Conservation (phyloP, 2,888 invertebrate genomes). For the Ditula angustiorana region DNA sequence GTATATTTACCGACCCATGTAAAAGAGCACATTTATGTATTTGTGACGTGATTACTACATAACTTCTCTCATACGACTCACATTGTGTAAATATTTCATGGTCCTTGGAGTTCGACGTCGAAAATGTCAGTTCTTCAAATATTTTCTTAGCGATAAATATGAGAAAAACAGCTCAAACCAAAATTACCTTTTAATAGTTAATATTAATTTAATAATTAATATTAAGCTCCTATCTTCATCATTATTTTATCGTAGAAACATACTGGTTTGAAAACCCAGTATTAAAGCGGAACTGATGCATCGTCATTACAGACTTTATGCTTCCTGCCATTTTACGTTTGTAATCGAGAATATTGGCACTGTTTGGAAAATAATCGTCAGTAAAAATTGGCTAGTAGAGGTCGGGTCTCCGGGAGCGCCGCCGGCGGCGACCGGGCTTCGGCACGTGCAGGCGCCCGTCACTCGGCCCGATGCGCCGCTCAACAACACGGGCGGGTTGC, state of each 20-base stretch:
- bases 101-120: conserved; percentile 8
- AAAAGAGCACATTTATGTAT: not conserved
- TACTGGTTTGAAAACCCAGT: not conserved
- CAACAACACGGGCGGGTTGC: conserved; percentile 90
- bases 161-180: not conserved
- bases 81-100: conserved; percentile 41
- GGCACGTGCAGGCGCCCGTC: conserved; percentile 92
- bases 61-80: conserved; percentile 10
- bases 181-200: not conserved
- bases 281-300: conserved; percentile 1
- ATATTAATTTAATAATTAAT: no score
- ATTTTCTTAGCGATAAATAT: no score
- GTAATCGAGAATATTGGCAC: not conserved
- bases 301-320: conserved; percentile 1
- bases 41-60: conserved; percentile 16
- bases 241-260: not conserved
- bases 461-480: conserved; percentile 86
- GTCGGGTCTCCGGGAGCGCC: conserved; percentile 61
- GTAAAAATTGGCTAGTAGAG: conserved; percentile 70
- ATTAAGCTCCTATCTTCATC: no score
- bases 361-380: conserved; percentile 11
- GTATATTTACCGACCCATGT: not conserved
- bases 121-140: not conserved
- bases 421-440: conserved; percentile 84
- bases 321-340: not conserved